phyloP scores from a whole-genome alignment of 2,797 vertebrate species.

The Gallinago nigripennis region DNA sequence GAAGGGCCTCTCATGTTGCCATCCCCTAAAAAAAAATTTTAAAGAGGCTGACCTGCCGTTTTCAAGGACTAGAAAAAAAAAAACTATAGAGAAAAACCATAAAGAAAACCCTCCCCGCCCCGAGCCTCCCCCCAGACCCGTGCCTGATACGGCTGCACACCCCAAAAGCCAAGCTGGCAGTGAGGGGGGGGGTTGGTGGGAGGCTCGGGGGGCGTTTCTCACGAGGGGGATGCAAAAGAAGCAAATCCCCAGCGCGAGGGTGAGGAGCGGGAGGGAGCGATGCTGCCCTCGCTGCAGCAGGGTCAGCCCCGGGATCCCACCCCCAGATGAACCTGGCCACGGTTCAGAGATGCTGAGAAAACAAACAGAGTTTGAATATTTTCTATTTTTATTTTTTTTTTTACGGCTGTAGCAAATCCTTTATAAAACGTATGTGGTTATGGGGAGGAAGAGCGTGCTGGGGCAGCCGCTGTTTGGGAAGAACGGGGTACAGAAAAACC shows the following conservation, averaged over 20 bases:
- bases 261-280: neutral
- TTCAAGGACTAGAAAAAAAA: neutral
- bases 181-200: no score
- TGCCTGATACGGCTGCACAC: rapidly evolving
- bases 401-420: neutral
- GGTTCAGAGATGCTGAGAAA: rapidly evolving
- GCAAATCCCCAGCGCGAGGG: no score
- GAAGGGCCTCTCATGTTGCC: neutral
- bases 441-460: neutral
- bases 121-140: neutral
- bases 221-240: rapidly evolving
- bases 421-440: rapidly evolving
- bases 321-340: rapidly evolving
- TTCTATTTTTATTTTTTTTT: neutral
- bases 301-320: neutral
- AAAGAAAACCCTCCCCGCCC: neutral
- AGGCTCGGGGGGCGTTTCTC: neutral
- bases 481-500: neutral
- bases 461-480: rapidly evolving
- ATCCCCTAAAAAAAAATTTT: neutral
- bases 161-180: neutral
- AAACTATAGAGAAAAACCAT: neutral
- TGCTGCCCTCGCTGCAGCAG: neutral
- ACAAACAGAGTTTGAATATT: rapidly evolving
- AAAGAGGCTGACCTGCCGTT: neutral